Conservation (phyloP, 2,797 vertebrate species). For the Danio albolineatus region DNA sequence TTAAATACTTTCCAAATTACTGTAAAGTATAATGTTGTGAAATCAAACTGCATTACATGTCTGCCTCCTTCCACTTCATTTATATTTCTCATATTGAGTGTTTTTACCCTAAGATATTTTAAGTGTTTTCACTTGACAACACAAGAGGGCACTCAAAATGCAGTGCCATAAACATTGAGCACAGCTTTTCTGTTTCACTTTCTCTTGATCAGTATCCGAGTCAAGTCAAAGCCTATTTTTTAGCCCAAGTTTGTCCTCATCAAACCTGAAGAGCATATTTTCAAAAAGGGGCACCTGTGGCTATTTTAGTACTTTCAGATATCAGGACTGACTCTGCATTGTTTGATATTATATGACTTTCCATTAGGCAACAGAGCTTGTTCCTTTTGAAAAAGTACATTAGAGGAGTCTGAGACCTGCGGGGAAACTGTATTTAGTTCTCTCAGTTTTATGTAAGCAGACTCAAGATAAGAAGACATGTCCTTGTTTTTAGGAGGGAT, state of each 20-base stretch:
- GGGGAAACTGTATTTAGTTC: constrained; percentile 40
- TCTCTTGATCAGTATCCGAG: background rate
- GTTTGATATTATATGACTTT: constrained; percentile 32
- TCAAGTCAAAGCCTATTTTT: background rate
- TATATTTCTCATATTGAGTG: background rate
- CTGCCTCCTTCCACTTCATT: too few relatives aligned
- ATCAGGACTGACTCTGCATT: constrained; percentile 20
- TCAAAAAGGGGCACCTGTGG: constrained; percentile 18
- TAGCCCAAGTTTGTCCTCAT: constrained; percentile 6
- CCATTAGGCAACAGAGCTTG: constrained; percentile 3
- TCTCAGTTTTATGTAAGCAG: constrained; percentile 48
- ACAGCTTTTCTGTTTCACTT: background rate
- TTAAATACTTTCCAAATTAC: too few relatives aligned
- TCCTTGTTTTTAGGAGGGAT: constrained; percentile 7
- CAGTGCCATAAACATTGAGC: background rate
- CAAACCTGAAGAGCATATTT: constrained; percentile 23
- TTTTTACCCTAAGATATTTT: background rate
- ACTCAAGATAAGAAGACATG: constrained; percentile 29
- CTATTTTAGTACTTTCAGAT: constrained; percentile 28
- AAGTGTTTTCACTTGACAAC: background rate
- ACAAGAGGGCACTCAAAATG: background rate
- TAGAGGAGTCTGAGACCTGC: constrained; percentile 60
- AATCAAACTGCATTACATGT: too few relatives aligned
- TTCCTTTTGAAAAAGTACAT: constrained; percentile 68
- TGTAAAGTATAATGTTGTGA: too few relatives aligned